A percentile compares a stretch with the other conserved stretches of the same genome.
phyloP scores from a whole-genome alignment of 2,113 vertebrate species.

The Oostethus manadensis region DNA sequence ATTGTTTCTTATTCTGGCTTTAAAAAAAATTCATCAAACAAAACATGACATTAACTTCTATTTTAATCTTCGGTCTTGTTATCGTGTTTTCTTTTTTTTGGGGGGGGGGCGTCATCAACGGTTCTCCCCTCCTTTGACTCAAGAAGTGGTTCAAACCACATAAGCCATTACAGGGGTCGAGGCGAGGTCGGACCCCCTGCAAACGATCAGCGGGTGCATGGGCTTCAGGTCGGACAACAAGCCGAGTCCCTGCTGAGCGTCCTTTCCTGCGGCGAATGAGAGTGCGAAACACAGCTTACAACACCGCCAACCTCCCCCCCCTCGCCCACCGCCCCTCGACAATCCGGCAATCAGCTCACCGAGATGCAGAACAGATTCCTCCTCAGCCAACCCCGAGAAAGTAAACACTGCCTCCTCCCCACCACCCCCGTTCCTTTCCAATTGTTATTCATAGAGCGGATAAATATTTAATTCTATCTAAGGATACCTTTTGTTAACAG shows the following conservation, averaged over 20 bases:
- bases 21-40: too few relatives aligned
- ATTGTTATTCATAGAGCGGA: slow-evolving; percentile 76
- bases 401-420: slow-evolving; percentile 36
- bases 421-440: slow-evolving; percentile 49
- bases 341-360: slow-evolving; percentile 31
- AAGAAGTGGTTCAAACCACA: not conserved
- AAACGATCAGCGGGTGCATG: slow-evolving; percentile 45
- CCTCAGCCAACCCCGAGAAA: not conserved
- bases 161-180: not conserved
- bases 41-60: too few relatives aligned
- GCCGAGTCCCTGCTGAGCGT: slow-evolving; percentile 1
- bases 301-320: too few relatives aligned
- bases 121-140: not conserved
- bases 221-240: not conserved
- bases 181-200: slow-evolving; percentile 3
- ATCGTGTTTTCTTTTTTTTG: too few relatives aligned
- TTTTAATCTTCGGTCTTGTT: too few relatives aligned
- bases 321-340: not conserved
- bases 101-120: too few relatives aligned
- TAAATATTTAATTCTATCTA: slow-evolving; percentile 73
- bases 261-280: not conserved
- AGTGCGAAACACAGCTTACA: not conserved
- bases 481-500: slow-evolving; percentile 77
- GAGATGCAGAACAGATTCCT: slow-evolving; percentile 28
- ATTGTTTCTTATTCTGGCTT: too few relatives aligned